phyloP scores from a whole-genome alignment of 1,140 invertebrate species.

The Plutomurus gul region DNA sequence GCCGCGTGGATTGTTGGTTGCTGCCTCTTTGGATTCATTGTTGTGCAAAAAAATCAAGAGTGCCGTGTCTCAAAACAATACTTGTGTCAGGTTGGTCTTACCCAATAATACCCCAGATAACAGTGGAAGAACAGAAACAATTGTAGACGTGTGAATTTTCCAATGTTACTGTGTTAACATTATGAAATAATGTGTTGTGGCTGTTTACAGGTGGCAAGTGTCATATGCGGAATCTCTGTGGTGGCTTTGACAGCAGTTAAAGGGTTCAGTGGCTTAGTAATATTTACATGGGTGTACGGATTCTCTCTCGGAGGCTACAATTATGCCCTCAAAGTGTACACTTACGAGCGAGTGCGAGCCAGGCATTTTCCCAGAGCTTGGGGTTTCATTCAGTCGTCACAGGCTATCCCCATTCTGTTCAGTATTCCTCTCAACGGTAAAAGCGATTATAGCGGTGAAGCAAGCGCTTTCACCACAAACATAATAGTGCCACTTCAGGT shows the following conservation, averaged over 20 bases:
- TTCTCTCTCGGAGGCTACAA: constrained; percentile 75
- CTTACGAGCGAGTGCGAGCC: constrained; percentile 80
- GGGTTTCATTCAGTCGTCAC: constrained; percentile 87
- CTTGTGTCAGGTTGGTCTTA: constrained; percentile 64
- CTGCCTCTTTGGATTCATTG: constrained; percentile 76
- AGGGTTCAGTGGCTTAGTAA: constrained; percentile 69
- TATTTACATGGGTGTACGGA: constrained; percentile 80
- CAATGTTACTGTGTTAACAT: background rate
- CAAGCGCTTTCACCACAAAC: too few relatives aligned
- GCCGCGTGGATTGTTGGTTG: constrained; percentile 81
- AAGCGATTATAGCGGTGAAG: background rate
- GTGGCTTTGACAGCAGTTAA: constrained; percentile 79
- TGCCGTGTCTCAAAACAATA: constrained; percentile 85
- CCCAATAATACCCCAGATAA: too few relatives aligned
- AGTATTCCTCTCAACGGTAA: constrained; percentile 81
- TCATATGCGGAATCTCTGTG: constrained; percentile 78
- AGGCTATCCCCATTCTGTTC: constrained; percentile 79
- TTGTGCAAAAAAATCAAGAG: constrained; percentile 79
- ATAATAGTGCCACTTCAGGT: background rate
- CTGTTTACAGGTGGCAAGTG: constrained; percentile 56
- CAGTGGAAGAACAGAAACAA: too few relatives aligned
- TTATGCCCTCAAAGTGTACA: constrained; percentile 86
- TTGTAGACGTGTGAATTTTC: background rate
- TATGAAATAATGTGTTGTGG: background rate
- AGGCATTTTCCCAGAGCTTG: constrained; percentile 84